phyloP scores from a whole-genome alignment of 1,140 invertebrate species.

The Drosophila sturtevanti region DNA sequence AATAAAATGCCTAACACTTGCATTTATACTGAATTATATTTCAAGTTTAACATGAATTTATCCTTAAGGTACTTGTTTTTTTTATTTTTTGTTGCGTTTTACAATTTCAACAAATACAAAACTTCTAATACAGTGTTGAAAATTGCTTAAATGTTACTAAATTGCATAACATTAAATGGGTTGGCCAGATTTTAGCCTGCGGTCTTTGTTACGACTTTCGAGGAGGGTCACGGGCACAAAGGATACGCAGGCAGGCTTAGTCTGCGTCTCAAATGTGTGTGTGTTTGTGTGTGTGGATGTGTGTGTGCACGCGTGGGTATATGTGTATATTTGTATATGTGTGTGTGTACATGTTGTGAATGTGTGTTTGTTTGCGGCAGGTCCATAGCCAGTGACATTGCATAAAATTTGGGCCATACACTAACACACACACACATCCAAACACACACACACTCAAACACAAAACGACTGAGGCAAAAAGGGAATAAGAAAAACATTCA shows the following conservation, averaged over 20 bases:
- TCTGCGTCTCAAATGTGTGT: slow-evolving; percentile 34
- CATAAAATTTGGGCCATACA: slow-evolving; percentile 15
- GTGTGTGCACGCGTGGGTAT: too few relatives aligned
- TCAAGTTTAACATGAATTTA: neutral
- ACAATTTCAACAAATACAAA: neutral
- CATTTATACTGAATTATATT: neutral
- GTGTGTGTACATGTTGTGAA: neutral
- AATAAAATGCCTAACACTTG: slow-evolving; percentile 1
- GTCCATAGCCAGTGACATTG: slow-evolving; percentile 15
- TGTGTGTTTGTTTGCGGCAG: slow-evolving; percentile 5
- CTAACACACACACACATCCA: slow-evolving; percentile 20
- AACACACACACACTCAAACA: slow-evolving; percentile 13
- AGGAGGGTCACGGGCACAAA: slow-evolving; percentile 36
- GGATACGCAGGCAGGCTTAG: slow-evolving; percentile 28
- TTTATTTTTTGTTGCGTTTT: neutral
- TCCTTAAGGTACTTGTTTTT: neutral
- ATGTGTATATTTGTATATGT: neutral
- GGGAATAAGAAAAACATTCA: neutral
- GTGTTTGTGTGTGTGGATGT: neutral
- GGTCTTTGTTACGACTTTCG: slow-evolving; percentile 30
- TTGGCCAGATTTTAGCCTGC: slow-evolving; percentile 39
- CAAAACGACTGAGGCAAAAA: slow-evolving; percentile 1
- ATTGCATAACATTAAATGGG: slow-evolving; percentile 52
- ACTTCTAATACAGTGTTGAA: slow-evolving; percentile 3
- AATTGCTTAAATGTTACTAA: slow-evolving; percentile 20